Conservation (phyloP, 2,888 invertebrate species). For the Gnatocerus cornutus region DNA sequence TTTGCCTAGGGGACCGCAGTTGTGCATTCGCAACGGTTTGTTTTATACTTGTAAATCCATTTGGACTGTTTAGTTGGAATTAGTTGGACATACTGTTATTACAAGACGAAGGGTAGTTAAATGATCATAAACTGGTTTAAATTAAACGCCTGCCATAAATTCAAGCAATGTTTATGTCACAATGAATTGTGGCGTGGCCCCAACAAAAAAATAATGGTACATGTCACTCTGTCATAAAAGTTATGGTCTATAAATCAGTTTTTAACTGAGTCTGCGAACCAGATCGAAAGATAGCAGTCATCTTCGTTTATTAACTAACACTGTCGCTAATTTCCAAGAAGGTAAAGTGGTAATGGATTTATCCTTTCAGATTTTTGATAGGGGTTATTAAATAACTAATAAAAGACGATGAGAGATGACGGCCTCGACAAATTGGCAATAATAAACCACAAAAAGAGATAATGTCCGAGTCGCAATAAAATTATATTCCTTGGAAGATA, state of each 20-base stretch:
- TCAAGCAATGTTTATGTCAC: conserved; percentile 63
- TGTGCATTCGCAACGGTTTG: conserved; percentile 14
- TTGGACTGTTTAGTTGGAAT: conserved; percentile 41
- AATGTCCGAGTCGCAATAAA: conserved; percentile 34
- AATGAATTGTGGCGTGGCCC: conserved; percentile 62
- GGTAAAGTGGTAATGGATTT: conserved; percentile 45
- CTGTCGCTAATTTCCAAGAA: conserved; percentile 54
- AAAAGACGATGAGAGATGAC: conserved; percentile 35
- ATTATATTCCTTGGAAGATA: conserved; percentile 37
- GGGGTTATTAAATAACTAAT: conserved; percentile 44
- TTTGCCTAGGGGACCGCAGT: neutral
- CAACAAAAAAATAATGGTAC: conserved; percentile 65
- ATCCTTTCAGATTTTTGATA: conserved; percentile 49
- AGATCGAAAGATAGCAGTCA: conserved; percentile 56
- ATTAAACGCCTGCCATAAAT: conserved; percentile 65
- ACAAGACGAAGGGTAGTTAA: conserved; percentile 51
- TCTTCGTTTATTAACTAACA: conserved; percentile 52
- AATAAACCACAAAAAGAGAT: conserved; percentile 22
- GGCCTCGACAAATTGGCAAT: conserved; percentile 24
- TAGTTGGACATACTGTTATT: conserved; percentile 46
- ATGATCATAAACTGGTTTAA: conserved; percentile 55
- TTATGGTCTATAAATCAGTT: conserved; percentile 67
- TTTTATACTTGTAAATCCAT: conserved; percentile 31
- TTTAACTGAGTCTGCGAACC: conserved; percentile 59
- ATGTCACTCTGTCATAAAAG: conserved; percentile 66